These are phyloP conservation scores for Lepisosteus oculatus DNA, from an alignment of 2,113 vertebrate genomes.

Conservation along the genomic window DNA sequence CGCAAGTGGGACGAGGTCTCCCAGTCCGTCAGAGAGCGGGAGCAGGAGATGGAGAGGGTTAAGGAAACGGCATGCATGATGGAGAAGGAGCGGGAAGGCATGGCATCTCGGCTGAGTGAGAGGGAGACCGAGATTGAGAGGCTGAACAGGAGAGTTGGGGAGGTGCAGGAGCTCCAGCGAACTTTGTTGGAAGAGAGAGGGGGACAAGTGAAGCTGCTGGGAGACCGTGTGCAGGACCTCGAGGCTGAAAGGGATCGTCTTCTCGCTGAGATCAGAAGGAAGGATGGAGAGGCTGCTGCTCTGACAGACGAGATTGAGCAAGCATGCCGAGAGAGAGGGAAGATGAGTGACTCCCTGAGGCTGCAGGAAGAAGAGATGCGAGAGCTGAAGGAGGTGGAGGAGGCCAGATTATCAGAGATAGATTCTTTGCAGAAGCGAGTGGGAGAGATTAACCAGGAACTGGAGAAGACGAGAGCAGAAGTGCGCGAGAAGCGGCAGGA, in stretches of 20 bases:
- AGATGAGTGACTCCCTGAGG: slow-evolving; percentile 15
- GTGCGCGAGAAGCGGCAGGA: slow-evolving; percentile 39
- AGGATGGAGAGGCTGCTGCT: slow-evolving; percentile 26
- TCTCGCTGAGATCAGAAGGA: slow-evolving; percentile 5
- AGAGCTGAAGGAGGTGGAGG: slow-evolving; percentile 14
- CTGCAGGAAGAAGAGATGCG: slow-evolving; percentile 27
- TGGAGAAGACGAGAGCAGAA: slow-evolving; percentile 26
- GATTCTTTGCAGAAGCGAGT: slow-evolving; percentile 32
- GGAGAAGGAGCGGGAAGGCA: slow-evolving; percentile 13
- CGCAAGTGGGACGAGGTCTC: neutral
- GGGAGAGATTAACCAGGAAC: slow-evolving; percentile 21
- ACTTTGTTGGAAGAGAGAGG: slow-evolving; percentile 34
- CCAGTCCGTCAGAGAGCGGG: neutral
- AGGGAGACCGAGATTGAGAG: slow-evolving; percentile 20
- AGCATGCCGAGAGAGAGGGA: slow-evolving; percentile 32
- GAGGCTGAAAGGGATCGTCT: slow-evolving; percentile 26
- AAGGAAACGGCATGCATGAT: neutral
- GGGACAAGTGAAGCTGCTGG: slow-evolving; percentile 20
- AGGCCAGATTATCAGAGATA: slow-evolving; percentile 18
- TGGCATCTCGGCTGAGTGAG: slow-evolving; percentile 21
- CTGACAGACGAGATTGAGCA: slow-evolving; percentile 36
- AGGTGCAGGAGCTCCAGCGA: slow-evolving; percentile 23
- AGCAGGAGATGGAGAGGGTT: neutral
- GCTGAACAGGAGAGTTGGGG: slow-evolving; percentile 21
- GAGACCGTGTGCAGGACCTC: slow-evolving; percentile 20